A percentile compares a stretch with the other conserved stretches of the same genome.
Evolutionary conservation across 2,888 invertebrate genomes (phyloP).

Genomic region (Calliopum simillimum): DNA sequence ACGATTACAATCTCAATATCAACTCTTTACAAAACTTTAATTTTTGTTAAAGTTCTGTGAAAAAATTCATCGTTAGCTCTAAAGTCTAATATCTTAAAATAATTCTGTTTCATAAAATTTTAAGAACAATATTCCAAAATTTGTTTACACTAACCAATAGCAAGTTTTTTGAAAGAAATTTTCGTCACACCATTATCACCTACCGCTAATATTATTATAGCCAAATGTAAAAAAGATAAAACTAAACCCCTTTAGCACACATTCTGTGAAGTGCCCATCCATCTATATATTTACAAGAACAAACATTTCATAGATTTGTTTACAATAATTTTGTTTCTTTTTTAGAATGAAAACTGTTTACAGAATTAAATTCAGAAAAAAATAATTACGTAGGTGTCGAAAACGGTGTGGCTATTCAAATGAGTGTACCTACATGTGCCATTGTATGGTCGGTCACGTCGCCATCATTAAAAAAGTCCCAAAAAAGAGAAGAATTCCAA

Average conservation of each 20-base stretch:
- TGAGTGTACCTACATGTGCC: slow-evolving; percentile 22
- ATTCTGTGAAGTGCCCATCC: too few relatives aligned
- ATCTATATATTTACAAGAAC: not conserved
- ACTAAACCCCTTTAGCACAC: too few relatives aligned
- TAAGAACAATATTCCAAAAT: too few relatives aligned
- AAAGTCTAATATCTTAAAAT: too few relatives aligned
- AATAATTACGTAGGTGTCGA: slow-evolving; percentile 33
- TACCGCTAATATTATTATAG: slow-evolving; percentile 3
- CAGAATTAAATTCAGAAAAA: slow-evolving; percentile 38
- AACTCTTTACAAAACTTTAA: too few relatives aligned
- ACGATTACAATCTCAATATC: too few relatives aligned
- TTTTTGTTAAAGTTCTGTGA: too few relatives aligned
- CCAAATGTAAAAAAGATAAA: not conserved
- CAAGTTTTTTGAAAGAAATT: not conserved
- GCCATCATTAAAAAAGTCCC: slow-evolving; percentile 33
- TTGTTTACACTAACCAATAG: not conserved
- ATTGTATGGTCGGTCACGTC: slow-evolving; percentile 32
- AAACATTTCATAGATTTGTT: slow-evolving; percentile 3
- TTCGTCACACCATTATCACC: slow-evolving; percentile 35
- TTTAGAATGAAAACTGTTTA: slow-evolving; percentile 47
- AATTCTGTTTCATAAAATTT: too few relatives aligned
- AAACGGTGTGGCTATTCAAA: not conserved
- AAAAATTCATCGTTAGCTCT: too few relatives aligned
- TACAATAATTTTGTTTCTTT: slow-evolving; percentile 13
- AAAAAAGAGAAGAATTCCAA: slow-evolving; percentile 19